Percentiles rank a stretch among this genome's conserved stretches.
Evolutionary conservation across 2,797 vertebrate genomes (phyloP).

Genomic region (Squalus acanthias): DNA sequence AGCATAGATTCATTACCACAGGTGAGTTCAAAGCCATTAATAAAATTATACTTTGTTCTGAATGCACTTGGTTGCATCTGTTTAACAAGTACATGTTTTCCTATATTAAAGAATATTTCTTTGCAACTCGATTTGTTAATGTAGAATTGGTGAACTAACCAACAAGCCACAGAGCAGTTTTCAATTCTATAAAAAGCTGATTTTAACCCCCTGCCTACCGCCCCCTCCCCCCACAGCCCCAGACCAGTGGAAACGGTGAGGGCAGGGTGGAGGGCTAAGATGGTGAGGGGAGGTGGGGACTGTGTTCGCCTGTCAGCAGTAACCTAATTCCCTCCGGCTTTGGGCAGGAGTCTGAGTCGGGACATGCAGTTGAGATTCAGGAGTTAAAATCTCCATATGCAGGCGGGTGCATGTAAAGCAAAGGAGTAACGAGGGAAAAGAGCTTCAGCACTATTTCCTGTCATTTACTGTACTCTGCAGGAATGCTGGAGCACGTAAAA

Average conservation of each 20-base stretch:
- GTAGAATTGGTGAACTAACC: not conserved
- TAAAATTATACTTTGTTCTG: not conserved
- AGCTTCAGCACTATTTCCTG: not conserved
- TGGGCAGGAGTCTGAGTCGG: not conserved
- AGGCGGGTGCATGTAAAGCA: not conserved
- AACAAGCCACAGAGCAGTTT: not conserved
- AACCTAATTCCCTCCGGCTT: not conserved
- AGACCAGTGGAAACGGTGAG: not conserved
- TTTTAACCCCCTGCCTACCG: not conserved
- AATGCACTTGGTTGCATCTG: not conserved
- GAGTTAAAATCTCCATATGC: not conserved
- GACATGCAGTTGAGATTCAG: not conserved
- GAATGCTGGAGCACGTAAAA: not conserved
- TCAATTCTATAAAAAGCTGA: not conserved
- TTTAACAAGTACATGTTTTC: not conserved
- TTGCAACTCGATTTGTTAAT: not conserved
- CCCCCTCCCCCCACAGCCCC: no score
- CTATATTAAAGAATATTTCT: no score
- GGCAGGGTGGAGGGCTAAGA: not conserved
- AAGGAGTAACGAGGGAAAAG: not conserved
- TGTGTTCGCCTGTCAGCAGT: not conserved
- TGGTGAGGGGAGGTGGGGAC: no score
- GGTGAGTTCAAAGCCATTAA: slow-evolving; percentile 55
- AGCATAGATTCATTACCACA: slow-evolving; percentile 94
- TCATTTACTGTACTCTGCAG: not conserved